Percentiles rank a stretch among this genome's conserved stretches.
phyloP scores from a whole-genome alignment of 1,140 invertebrate species.

The Magallana angulata region DNA sequence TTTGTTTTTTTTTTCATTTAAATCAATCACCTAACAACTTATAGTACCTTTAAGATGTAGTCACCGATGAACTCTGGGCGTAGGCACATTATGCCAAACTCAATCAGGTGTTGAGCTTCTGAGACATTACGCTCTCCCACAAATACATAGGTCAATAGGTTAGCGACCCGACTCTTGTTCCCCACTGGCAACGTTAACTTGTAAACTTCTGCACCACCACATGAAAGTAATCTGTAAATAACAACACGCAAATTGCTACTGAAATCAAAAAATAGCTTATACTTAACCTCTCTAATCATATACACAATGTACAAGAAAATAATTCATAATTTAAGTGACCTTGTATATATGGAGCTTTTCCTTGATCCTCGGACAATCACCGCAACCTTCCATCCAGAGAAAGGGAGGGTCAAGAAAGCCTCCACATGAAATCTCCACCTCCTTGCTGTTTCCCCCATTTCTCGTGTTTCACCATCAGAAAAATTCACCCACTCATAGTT shows the following conservation, averaged over 20 bases:
- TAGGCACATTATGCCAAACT: slow-evolving; percentile 65
- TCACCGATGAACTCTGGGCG: slow-evolving; percentile 69
- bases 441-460: slow-evolving; percentile 55
- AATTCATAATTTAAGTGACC: slow-evolving; percentile 41
- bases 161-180: slow-evolving; percentile 57
- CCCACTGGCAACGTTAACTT: slow-evolving; percentile 61
- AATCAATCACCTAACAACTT: not conserved
- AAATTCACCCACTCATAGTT: slow-evolving; percentile 65
- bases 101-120: slow-evolving; percentile 55
- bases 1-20: no score
- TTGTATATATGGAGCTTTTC: slow-evolving; percentile 60
- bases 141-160: slow-evolving; percentile 63
- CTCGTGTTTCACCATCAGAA: not conserved
- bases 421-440: slow-evolving; percentile 63
- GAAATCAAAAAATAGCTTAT: no score
- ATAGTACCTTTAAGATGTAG: slow-evolving; percentile 61
- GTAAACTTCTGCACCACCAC: slow-evolving; percentile 65
- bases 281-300: no score
- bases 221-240: slow-evolving; percentile 57
- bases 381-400: slow-evolving; percentile 67
- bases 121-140: slow-evolving; percentile 53
- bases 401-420: slow-evolving; percentile 53
- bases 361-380: slow-evolving; percentile 60
- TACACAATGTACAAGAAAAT: no score
- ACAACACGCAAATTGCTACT: no score